Evolutionary conservation across 2,797 vertebrate species (phyloP), one percentile per base, ranked within the genome.

Genomic region (Prunella strophiata): DNA sequence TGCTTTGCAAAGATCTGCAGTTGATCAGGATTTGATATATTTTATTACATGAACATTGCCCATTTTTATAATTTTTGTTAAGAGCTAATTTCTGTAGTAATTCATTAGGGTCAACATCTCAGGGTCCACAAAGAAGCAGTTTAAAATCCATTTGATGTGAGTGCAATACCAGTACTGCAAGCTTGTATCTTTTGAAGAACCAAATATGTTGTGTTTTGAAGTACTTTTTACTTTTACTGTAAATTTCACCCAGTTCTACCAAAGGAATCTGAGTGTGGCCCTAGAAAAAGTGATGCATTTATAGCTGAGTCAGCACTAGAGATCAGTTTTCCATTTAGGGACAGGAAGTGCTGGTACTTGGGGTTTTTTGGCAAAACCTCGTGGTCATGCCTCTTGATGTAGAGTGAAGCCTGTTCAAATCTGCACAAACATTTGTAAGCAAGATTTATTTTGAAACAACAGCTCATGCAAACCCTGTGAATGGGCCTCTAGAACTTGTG

Each of bases 191-290:
- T 88, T 38, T 27, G 21, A 89, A 85, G 54, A 95, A 86, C 62
- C 79, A 91, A 91, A 81, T 78, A 51, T 2, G 1, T 80, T 77
- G 36, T 66, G 58, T 50, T 86, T 79, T 32, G 5, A 71, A 87
- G 77, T 70, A n/a, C 48, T 89, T 78, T 1, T 21, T 81, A 85
- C 36, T 36, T 36, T 36, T 36, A 34, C 79, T 88, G 73, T 70
- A 76, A 59, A 73, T 81, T 85, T 88, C 52, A 84, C 52, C 45
- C 63, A 47, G 40, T 89, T 79, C 59, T 92, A 73, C 93, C 85
- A 94, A 93, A 94, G 83, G 51, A 80, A 94, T 52, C 34, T 38
- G 38, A 90, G 38, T 23, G n/a, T 88, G 88, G 45, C 61, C 87
- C 85, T 91, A 84, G 55, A 36, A 55, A 68, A 76, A 79, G 61